A percentile compares a stretch with the other conserved stretches of the same genome.
phyloP scores from a whole-genome alignment of 2,888 invertebrate genomes.

The Gari tellinella region DNA sequence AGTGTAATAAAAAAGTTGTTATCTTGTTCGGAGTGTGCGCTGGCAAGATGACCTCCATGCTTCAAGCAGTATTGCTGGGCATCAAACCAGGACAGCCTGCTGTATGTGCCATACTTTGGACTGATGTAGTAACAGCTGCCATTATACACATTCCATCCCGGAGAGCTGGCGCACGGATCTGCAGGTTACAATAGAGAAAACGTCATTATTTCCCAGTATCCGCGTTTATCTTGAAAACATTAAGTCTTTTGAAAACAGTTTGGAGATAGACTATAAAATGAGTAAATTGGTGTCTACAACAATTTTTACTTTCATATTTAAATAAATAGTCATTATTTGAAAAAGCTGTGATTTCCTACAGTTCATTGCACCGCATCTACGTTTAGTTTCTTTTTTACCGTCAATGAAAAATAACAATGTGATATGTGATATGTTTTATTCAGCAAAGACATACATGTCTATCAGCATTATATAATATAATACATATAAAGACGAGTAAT shows the following conservation, averaged over 20 bases:
- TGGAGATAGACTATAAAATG: no score
- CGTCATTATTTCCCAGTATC: not conserved
- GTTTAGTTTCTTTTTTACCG: no score
- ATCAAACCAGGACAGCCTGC: conserved; percentile 66
- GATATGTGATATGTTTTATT: no score
- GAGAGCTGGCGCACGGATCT: conserved; percentile 48
- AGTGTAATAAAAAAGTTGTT: conserved; percentile 66
- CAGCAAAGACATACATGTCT: no score
- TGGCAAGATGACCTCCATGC: conserved; percentile 72
- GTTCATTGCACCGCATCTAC: no score
- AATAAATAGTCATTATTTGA: no score
- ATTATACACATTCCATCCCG: conserved; percentile 68
- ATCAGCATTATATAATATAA: no score
- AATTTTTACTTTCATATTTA: no score
- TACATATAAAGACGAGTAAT: no score
- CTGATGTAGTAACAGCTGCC: conserved; percentile 72
- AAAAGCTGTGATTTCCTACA: no score
- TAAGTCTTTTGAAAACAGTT: not conserved
- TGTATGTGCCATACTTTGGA: conserved; percentile 47
- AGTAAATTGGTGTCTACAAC: no score
- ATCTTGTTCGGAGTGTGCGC: conserved; percentile 67
- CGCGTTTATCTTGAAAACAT: not conserved
- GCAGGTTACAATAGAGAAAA: conserved; percentile 3
- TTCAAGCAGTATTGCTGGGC: conserved; percentile 65
- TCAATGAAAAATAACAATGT: no score